Percentiles rank a stretch among this genome's conserved stretches.
Evolutionary conservation across 2,113 vertebrate genomes (phyloP).

Genomic region (Cephalophus harveyi): DNA sequence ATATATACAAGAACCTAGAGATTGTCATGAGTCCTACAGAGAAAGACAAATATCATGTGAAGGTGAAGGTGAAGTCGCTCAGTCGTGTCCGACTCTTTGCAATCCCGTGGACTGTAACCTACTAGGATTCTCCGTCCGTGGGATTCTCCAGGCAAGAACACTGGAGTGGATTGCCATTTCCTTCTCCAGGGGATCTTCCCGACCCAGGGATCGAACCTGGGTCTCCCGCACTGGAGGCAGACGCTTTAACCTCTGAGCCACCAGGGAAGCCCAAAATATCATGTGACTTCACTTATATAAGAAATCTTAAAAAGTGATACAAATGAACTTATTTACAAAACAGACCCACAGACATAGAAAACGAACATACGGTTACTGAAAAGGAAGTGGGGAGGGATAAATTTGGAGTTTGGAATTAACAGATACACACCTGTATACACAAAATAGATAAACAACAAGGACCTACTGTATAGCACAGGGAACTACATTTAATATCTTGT

Average conservation of each 20-base stretch:
- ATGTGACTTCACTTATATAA: neutral
- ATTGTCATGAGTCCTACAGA: neutral
- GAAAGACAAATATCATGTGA: neutral
- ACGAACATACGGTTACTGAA: neutral
- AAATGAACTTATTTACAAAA: neutral
- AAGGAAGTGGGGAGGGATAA: neutral
- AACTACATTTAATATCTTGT: neutral
- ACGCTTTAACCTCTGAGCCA: no score
- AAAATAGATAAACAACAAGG: neutral
- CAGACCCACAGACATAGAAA: neutral
- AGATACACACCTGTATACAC: neutral
- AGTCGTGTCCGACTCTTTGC: no score
- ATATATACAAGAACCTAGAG: neutral
- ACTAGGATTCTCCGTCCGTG: no score
- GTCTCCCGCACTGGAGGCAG: no score
- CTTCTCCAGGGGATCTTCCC: no score
- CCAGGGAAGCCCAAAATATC: no score
- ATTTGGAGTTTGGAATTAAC: neutral
- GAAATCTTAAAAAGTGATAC: neutral
- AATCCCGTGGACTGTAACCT: no score
- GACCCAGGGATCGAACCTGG: no score
- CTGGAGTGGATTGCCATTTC: no score
- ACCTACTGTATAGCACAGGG: neutral
- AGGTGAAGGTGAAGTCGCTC: no score
- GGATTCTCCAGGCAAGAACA: no score